Conservation (phyloP, 92 coral and sea anemone genomes). For the Pocillopora grandis region DNA sequence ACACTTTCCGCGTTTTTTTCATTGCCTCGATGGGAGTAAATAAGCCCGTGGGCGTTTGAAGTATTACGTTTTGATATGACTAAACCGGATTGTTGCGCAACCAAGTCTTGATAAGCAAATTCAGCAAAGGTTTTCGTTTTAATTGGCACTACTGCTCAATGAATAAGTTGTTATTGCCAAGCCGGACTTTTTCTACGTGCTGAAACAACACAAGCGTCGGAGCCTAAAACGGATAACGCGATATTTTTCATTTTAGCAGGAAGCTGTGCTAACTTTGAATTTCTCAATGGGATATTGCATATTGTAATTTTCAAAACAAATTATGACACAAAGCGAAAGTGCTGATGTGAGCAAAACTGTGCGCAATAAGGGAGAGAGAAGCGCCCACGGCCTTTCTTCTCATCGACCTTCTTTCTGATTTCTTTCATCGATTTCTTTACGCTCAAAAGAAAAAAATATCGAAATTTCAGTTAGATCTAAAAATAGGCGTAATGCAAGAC, state of each 20-base stretch:
- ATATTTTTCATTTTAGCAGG: background rate
- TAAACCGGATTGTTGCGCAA: constrained; percentile 8
- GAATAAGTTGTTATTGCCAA: background rate
- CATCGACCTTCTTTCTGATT: too few species aligned
- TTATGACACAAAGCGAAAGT: background rate
- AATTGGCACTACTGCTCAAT: too few species aligned
- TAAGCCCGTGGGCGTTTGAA: constrained; percentile 5
- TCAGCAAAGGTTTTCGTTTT: background rate
- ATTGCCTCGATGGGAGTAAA: constrained; percentile 10
- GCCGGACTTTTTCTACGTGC: background rate
- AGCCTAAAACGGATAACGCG: background rate
- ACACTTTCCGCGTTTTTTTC: constrained; percentile 11
- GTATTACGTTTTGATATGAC: background rate
- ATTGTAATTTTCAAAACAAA: background rate
- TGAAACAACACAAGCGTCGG: background rate
- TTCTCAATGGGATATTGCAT: background rate
- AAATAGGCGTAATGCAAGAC: background rate
- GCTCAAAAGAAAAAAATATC: too few species aligned
- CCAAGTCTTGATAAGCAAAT: background rate
- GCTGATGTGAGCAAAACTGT: background rate
- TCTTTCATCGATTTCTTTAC: too few species aligned
- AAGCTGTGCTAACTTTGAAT: background rate
- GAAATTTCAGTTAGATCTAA: too few species aligned
- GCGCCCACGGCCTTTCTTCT: background rate
- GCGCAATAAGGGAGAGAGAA: background rate